Evolutionary conservation across 2,888 invertebrate species (phyloP), one percentile per base, ranked within the genome.

Genomic region (Cantharis lateralis): DNA sequence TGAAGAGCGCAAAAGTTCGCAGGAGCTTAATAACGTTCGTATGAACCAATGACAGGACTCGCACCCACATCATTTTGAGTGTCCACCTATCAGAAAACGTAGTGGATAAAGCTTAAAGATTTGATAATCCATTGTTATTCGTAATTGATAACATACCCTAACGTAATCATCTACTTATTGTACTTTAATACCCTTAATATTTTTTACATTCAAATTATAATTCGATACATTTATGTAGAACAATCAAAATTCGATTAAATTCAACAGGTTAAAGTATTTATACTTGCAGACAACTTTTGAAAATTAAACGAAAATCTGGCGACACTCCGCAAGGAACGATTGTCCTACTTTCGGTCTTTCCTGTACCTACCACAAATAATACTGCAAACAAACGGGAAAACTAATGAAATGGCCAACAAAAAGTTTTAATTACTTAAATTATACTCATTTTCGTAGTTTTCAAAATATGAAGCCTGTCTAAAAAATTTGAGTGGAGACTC

Each of bases 1-100:
- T 77, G 77, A 77, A 77, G 68, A 77, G 77, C 77, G 74, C 74
- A 71, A 77, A 77, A 77, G 71, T 77, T 77, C 74, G 74, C 77
- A 74, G 63, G 70, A 74, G 74, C 74, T 77, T 77, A 77, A 77
- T 74, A 77, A 68, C 62, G 71, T 71, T 74, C 70, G 69, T 63
- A 71, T 63, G 72, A 63, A 69, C 77, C 77, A 77, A 77, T 77
- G 24, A 64, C 68, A 74, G 63, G 61, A 71, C 74, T 69, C 71
- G 74, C 77, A 75, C 77, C 77, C 77, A 77, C 77, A 48, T 62
- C 71, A 72, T 74, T 77, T 73, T 70, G 26, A 16, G 26, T 32
- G 61, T 75, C 71, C 68, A 72, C 77, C 77, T 77, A 77, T 77
- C 77, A 69, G 26, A 20, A 63, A 13, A 61, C 74, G 70, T 69